phyloP scores from a whole-genome alignment of 2,113 vertebrate species.

The Corythoichthys intestinalis region DNA sequence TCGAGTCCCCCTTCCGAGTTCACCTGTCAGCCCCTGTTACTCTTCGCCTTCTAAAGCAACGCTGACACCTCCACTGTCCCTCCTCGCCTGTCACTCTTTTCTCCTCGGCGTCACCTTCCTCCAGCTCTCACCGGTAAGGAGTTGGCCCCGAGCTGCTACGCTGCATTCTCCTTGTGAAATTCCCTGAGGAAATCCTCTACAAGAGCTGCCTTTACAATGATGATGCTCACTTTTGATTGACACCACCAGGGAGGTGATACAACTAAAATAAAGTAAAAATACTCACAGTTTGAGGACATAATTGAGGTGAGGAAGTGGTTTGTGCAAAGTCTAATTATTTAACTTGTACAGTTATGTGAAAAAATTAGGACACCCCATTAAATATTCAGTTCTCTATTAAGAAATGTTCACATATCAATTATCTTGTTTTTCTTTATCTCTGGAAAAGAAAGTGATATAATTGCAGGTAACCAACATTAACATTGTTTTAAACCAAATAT shows the following conservation, averaged over 20 bases:
- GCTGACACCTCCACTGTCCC: conserved; percentile 63
- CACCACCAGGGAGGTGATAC: background rate
- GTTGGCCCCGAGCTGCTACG: background rate
- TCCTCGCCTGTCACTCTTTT: conserved; percentile 54
- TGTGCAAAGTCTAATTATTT: no score
- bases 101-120: conserved; percentile 44
- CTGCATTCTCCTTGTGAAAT: background rate
- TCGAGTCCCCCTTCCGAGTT: conserved; percentile 62
- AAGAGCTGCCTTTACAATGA: background rate
- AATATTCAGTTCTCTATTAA: no score
- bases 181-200: background rate
- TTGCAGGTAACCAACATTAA: no score
- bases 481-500: no score
- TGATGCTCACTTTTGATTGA: background rate
- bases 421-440: no score
- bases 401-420: no score
- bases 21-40: conserved; percentile 74
- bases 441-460: no score
- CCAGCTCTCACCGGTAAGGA: conserved; percentile 34
- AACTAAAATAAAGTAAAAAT: background rate
- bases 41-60: conserved; percentile 59
- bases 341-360: no score
- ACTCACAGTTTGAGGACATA: no score
- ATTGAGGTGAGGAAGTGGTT: no score
- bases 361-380: no score